Percentiles rank a stretch among this genome's conserved stretches.
Conservation (phyloP, 53 echinoderm and acorn worm genomes). For the Echinometra lucunter region DNA sequence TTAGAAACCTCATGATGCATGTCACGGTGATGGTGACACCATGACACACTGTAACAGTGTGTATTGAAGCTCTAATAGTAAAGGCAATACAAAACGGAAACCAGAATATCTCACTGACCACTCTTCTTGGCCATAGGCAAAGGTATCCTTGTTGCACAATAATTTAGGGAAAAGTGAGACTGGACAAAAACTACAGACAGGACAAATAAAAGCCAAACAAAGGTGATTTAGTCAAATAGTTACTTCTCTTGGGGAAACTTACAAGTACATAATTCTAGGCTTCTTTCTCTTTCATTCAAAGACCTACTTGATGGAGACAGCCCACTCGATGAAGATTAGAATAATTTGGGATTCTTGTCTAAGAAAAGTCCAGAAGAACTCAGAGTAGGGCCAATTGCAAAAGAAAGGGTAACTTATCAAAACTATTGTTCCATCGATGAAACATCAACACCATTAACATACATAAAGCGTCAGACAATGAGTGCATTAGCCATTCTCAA, state of each 20-base stretch:
- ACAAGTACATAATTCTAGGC: slow-evolving; percentile 25
- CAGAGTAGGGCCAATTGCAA: neutral
- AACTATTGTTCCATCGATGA: neutral
- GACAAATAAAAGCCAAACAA: neutral
- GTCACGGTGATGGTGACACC: no score
- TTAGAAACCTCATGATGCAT: no score
- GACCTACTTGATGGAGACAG: neutral
- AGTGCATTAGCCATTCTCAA: neutral
- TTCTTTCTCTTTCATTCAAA: neutral
- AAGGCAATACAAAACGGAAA: neutral
- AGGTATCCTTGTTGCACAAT: neutral
- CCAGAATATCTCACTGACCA: neutral
- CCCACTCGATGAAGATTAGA: slow-evolving; percentile 31
- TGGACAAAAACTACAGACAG: neutral
- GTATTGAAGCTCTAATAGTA: neutral
- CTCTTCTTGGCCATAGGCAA: neutral
- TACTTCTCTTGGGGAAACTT: neutral
- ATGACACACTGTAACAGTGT: no score
- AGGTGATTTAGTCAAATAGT: slow-evolving; percentile 19
- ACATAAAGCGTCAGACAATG: neutral
- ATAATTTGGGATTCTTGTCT: neutral
- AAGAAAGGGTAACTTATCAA: neutral
- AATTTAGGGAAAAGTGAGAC: neutral
- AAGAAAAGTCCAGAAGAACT: neutral
- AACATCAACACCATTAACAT: slow-evolving; percentile 5